Evolutionary conservation across 1,140 invertebrate genomes (phyloP), one percentile per base, ranked within the genome.

Genomic region (Venustaconcha ellipsiformis): DNA sequence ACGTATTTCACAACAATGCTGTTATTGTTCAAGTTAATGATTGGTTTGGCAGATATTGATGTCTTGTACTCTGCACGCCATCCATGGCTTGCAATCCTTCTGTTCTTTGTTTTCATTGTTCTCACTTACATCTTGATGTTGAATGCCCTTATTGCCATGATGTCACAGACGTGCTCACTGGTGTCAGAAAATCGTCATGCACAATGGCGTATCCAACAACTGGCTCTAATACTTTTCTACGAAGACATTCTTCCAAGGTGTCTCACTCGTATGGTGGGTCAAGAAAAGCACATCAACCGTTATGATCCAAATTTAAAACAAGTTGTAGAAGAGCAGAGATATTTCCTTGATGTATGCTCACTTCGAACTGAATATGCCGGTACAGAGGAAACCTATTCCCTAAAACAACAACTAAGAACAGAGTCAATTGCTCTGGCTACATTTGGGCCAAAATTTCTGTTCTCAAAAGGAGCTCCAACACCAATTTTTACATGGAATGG

Each of bases 131-230:
- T 85, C 2, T 74, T 84, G 5, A 74, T 83, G 70, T 57, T 85
- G 14, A 85, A 85, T 72, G 75, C 75, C n/a, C 78, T 85, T 17
- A 84, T 84, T 23, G 84, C 84, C 56, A 80, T 85, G 78, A 83
- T 85, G 81, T 84, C 84, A n/a, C 78, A 81, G 57, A 84, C 84
- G 12, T 86, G 83, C 65, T 65, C 77, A 6, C 37, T 76, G 17
- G 79, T 86, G 2, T 78, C 80, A 0, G 68, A 80, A n/a, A 78
- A 83, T 66, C 60, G 70, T 64, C 73, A 74, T 20, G 69, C 75
- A 0, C 80, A 84, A 57, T 78, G 78, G 74, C 62, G 79, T 18
- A 72, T 83, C 2, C 81, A 85, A 69, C 71, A 78, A 59, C 74
- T 85, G 11, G 79, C 80, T 0, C 76, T 84, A 26, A 79, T 84